phyloP scores from a whole-genome alignment of 1,140 invertebrate species.

The Cylas formicarius region DNA sequence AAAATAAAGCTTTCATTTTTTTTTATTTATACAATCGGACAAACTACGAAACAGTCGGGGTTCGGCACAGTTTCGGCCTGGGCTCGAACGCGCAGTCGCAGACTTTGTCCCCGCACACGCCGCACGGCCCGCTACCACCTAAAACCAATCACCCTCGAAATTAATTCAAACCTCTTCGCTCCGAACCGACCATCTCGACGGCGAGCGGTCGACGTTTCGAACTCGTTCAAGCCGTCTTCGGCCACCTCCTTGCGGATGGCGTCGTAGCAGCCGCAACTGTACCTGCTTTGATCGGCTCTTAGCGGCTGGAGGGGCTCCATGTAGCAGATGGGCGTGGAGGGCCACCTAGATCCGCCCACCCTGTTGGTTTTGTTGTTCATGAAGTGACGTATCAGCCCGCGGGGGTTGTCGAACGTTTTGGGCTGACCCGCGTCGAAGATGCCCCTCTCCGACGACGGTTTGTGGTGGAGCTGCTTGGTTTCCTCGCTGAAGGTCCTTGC shows the following conservation, averaged over 20 bases:
- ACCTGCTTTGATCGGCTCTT: slow-evolving; percentile 16
- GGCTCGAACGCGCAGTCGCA: slow-evolving; percentile 23
- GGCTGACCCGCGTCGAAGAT: slow-evolving; percentile 9
- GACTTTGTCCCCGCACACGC: slow-evolving; percentile 14
- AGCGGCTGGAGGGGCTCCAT: slow-evolving; percentile 17
- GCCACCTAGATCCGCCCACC: neutral
- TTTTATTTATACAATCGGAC: no score
- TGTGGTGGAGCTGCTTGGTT: slow-evolving; percentile 10
- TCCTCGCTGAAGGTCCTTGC: slow-evolving; percentile 8
- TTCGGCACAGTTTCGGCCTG: slow-evolving; percentile 17
- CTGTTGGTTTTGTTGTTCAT: slow-evolving; percentile 1
- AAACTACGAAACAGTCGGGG: no score
- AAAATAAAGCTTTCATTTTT: no score
- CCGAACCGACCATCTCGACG: neutral
- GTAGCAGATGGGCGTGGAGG: slow-evolving; percentile 15
- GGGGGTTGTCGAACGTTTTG: slow-evolving; percentile 10
- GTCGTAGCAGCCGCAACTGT: slow-evolving; percentile 23
- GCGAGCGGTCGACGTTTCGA: neutral
- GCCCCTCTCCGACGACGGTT: slow-evolving; percentile 7
- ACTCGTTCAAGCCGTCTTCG: slow-evolving; percentile 5
- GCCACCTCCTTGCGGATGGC: slow-evolving; percentile 21
- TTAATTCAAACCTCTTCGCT: slow-evolving; percentile 1
- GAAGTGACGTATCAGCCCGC: slow-evolving; percentile 5
- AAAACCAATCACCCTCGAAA: slow-evolving; percentile 1
- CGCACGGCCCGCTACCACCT: slow-evolving; percentile 18